A percentile compares a stretch with the other conserved stretches of the same genome.
Evolutionary conservation across 2,113 vertebrate genomes (phyloP).

Genomic region (Myocastor coypus): DNA sequence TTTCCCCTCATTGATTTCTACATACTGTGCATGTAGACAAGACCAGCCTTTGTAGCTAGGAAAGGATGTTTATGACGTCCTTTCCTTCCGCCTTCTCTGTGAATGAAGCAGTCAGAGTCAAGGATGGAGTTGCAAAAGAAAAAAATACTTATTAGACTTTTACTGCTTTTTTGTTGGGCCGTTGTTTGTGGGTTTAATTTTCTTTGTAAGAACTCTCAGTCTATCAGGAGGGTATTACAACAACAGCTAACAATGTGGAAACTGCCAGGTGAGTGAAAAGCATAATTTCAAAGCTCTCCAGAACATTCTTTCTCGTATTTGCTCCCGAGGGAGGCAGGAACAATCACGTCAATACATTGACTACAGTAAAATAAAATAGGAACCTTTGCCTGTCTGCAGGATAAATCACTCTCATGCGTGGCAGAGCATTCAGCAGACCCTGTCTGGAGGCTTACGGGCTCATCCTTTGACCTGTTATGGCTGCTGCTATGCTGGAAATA

Average conservation of each 20-base stretch:
- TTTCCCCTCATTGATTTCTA: conserved; percentile 65
- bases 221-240: background rate
- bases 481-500: background rate
- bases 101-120: background rate
- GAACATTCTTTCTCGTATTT: background rate
- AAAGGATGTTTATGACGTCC: conserved; percentile 39
- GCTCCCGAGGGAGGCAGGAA: background rate
- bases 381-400: background rate
- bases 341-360: background rate
- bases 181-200: conserved; percentile 43
- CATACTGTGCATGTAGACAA: background rate
- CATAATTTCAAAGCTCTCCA: conserved; percentile 39
- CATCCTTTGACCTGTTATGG: background rate
- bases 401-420: background rate
- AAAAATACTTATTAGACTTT: background rate
- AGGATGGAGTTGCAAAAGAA: background rate
- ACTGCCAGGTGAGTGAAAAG: conserved; percentile 12
- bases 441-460: background rate
- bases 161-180: background rate
- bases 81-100: conserved; percentile 38
- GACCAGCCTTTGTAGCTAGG: background rate
- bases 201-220: background rate
- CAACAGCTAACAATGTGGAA: background rate
- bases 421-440: background rate
- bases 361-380: background rate